A percentile compares a stretch with the other conserved stretches of the same genome.
Evolutionary conservation across 1,140 invertebrate genomes (phyloP).

Genomic region (Eriocheir sinensis): DNA sequence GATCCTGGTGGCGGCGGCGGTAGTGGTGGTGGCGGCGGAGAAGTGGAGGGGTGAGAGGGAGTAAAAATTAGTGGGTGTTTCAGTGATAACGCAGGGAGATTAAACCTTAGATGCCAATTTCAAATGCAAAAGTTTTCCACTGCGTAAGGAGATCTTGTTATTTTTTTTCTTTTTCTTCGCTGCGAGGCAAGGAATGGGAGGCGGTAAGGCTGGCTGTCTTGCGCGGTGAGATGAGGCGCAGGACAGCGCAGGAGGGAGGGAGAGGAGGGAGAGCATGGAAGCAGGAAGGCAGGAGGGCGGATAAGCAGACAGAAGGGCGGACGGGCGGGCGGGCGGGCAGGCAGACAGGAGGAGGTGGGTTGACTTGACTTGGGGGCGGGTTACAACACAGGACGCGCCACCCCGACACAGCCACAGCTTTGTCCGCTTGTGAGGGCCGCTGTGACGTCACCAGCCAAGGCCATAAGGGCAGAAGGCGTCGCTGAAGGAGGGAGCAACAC

Average conservation of each 20-base stretch:
- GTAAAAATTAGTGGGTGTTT: background rate
- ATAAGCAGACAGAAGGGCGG: background rate
- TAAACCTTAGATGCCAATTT: conserved; percentile 15
- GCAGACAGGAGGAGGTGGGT: background rate
- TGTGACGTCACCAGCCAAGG: too few species aligned
- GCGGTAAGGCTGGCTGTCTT: too few species aligned
- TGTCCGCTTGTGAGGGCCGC: background rate
- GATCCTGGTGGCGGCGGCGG: background rate
- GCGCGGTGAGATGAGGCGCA: background rate
- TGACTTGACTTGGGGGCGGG: too few species aligned
- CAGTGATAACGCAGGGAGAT: background rate
- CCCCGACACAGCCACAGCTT: background rate
- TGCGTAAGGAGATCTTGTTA: background rate
- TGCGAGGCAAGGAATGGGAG: background rate
- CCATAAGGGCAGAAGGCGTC: background rate
- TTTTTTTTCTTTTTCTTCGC: background rate
- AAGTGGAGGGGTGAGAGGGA: background rate
- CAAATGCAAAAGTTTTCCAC: background rate
- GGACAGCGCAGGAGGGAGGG: background rate
- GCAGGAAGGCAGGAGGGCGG: background rate
- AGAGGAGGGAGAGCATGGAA: too few species aligned
- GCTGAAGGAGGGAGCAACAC: background rate
- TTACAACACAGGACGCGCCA: background rate
- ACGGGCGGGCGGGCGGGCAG: background rate
- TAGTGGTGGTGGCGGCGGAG: background rate